Percentiles rank a stretch among this genome's conserved stretches.
These are phyloP conservation scores for Colletes collaris DNA, from an alignment of 2,888 invertebrate species.

Conservation along the genomic window DNA sequence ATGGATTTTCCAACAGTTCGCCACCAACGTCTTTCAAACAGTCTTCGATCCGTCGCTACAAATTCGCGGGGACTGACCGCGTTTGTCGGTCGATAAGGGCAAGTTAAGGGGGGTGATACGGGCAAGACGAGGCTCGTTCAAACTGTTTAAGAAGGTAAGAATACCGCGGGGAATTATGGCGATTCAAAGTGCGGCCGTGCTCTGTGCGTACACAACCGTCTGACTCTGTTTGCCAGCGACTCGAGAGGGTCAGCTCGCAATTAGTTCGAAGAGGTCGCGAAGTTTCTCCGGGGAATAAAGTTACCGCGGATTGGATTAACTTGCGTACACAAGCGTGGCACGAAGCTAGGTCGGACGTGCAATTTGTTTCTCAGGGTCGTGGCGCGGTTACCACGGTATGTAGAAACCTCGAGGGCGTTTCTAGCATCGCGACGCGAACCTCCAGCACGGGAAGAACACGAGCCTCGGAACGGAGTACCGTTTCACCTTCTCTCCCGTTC, in stretches of 20 bases:
- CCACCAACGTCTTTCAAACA: too few relatives aligned
- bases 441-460: not conserved
- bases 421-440: constrained; percentile 4
- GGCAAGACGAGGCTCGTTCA: too few relatives aligned
- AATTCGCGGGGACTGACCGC: too few relatives aligned
- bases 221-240: constrained; percentile 9
- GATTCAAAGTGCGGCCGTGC: too few relatives aligned
- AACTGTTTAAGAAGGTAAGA: too few relatives aligned
- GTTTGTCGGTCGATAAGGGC: too few relatives aligned
- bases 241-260: constrained; percentile 41
- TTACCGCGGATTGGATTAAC: constrained; percentile 50
- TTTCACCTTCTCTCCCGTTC: not conserved
- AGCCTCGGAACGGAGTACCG: not conserved
- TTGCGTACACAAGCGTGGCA: constrained; percentile 36
- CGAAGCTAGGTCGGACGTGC: constrained; percentile 31
- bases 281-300: constrained; percentile 49
- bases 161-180: too few relatives aligned
- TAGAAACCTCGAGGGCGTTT: constrained; percentile 20
- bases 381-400: not conserved
- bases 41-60: too few relatives aligned
- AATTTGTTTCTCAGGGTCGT: constrained; percentile 48
- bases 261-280: constrained; percentile 37
- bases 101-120: too few relatives aligned
- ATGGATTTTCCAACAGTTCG: not conserved
- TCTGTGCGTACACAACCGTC: too few relatives aligned